Conservation (phyloP, 2,113 vertebrate genomes). For the Boleophthalmus pectinirostris region DNA sequence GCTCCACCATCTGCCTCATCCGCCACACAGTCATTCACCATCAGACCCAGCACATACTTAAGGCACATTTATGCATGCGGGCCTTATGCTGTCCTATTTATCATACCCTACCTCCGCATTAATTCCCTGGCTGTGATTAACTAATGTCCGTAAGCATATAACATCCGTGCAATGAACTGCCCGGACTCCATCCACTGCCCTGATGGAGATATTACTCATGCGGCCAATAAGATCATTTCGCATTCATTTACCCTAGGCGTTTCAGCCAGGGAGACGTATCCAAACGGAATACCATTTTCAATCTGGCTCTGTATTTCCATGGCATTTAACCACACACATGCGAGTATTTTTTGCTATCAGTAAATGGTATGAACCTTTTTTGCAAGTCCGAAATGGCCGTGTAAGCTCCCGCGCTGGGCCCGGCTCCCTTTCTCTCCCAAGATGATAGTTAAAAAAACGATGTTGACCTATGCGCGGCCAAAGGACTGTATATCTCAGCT, state of each 20-base stretch:
- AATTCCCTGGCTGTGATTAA: constrained; percentile 55
- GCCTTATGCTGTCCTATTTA: constrained; percentile 46
- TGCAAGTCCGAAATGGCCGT: constrained; percentile 45
- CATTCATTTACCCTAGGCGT: constrained; percentile 41
- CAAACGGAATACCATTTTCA: constrained; percentile 33
- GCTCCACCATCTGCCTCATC: constrained; percentile 48
- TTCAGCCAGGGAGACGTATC: constrained; percentile 39
- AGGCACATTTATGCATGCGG: constrained; percentile 42
- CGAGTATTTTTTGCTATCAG: constrained; percentile 45
- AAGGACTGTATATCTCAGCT: constrained; percentile 60
- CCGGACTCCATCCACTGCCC: constrained; percentile 40
- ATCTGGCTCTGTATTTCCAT: constrained; percentile 37
- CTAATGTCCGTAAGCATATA: constrained; percentile 42
- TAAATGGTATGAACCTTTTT: constrained; percentile 49
- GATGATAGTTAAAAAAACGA: constrained; percentile 54
- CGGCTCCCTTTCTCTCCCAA: constrained; percentile 33
- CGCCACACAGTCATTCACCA: constrained; percentile 46
- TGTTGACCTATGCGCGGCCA: constrained; percentile 56
- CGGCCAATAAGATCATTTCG: constrained; percentile 49
- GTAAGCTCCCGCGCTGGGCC: constrained; percentile 29
- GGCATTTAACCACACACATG: constrained; percentile 30
- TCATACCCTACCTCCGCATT: constrained; percentile 52
- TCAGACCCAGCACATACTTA: constrained; percentile 41
- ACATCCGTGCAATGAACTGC: constrained; percentile 52
- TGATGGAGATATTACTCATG: constrained; percentile 49